Evolutionary conservation across 2,113 vertebrate species (phyloP), one percentile per base, ranked within the genome.

Genomic region (Tachysurus fulvidraco): DNA sequence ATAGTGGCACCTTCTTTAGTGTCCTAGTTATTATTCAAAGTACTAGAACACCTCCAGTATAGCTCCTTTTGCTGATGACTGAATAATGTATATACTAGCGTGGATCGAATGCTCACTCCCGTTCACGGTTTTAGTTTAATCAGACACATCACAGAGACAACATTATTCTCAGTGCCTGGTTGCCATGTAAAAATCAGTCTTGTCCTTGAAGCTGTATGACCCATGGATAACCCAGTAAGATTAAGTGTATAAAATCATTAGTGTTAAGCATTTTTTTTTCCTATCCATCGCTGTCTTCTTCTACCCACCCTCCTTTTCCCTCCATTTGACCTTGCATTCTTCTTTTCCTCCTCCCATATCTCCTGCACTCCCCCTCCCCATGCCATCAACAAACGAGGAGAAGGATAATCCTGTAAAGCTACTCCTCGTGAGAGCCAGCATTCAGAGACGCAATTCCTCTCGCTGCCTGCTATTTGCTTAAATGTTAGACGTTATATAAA

Each of bases 251-350:
- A 41, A 59, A 80, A 81, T 60, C 55, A 60, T 81, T 81, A 81
- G 78, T 7, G 4, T 57, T 59, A 14, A 13, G 28, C 4, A 14
- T 12, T 41, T 16, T 23, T 17, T 28, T 9, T 25, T 2, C 25
- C 52, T 11, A 36, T 83, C 11, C 30, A 10, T 13, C 25, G 23
- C 83, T 46, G 69, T 44, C 83, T 54, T 59, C 13, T 64, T 71
- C 10, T 12, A 82, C 71, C 44, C 81, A 28, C 17, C 73, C 28
- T 44, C 54, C 41, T 54, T 8, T 62, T 19, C 30, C 46, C n/a
- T 52, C 23, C 5, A 3, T 83, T 60, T 86, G 85, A 86, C 85
- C 85, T 86, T 86, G n/a, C 76, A 44, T 44, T 76, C 83, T 77
- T 57, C 65, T 36, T 10, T 17, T 65, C 44, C 23, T 23, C 85